phyloP scores from a whole-genome alignment of 2,888 invertebrate species.

The Myathropa florea region DNA sequence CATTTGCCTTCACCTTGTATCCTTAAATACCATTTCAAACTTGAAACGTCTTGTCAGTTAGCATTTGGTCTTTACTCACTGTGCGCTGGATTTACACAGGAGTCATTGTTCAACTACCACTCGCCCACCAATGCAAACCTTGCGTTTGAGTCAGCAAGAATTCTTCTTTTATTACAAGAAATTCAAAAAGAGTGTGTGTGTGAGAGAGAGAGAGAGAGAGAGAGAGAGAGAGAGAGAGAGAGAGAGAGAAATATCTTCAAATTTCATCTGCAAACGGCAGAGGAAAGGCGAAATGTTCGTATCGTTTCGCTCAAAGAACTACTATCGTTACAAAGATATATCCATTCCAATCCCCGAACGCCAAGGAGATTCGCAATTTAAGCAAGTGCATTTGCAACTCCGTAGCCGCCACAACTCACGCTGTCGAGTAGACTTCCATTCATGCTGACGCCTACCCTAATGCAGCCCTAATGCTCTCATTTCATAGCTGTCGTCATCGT shows the following conservation, averaged over 20 bases:
- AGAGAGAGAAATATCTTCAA: too few species aligned
- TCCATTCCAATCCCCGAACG: neutral
- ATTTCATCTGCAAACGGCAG: constrained; percentile 1
- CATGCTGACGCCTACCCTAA: constrained; percentile 29
- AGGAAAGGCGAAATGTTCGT: neutral
- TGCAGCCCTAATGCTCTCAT: neutral
- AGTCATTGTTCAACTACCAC: constrained; percentile 1
- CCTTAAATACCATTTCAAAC: constrained; percentile 13
- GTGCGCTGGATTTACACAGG: constrained; percentile 30
- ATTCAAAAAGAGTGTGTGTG: neutral
- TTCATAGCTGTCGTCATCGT: neutral
- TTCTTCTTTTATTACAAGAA: neutral
- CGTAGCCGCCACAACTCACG: neutral
- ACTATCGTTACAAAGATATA: neutral
- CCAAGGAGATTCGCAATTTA: constrained; percentile 19
- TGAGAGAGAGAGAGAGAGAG: too few species aligned
- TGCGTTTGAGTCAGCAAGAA: constrained; percentile 8
- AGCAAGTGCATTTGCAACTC: constrained; percentile 33
- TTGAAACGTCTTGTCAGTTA: constrained; percentile 33
- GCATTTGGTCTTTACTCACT: neutral
- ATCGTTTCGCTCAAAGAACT: neutral
- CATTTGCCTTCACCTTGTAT: neutral
- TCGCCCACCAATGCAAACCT: neutral
- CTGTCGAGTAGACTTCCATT: constrained; percentile 1
- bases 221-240: too few species aligned